Evolutionary conservation across 2,113 vertebrate species (phyloP), one percentile per base, ranked within the genome.

Genomic region (Epinephelus moara): DNA sequence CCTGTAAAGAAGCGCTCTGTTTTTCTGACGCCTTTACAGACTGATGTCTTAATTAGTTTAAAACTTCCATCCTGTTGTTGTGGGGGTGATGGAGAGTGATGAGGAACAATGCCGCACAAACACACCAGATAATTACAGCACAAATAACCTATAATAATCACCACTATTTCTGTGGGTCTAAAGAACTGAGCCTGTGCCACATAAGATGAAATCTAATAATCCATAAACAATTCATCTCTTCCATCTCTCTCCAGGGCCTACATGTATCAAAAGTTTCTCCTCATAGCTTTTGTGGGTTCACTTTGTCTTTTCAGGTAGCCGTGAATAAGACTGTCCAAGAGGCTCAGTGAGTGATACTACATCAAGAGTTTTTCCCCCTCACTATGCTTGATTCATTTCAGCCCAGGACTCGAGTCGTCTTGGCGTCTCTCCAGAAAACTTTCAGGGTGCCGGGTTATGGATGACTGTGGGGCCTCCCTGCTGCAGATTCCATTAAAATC

Each of bases 401-500:
- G 18, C 62, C 74, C 57, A 55, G 40, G 53, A 81, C 40, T 81
- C 37, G 8, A 81, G 33, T 50, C 1, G 19, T 73, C 55, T 40
- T 84, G 80, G 74, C 66, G 6, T 78, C 59, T 69, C 74, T 86
- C 81, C 82, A 85, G 79, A 79, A 67, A 74, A 69, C 64, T 12
- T 88, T 89, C 70, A 86, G 79, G 68, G 69, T 74, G 59, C 63
- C 0, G 15, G 81, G 87, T 91, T 87, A 91, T 90, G 78, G 73
- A 92, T 88, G 88, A 80, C 82, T 74, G 23, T 4, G 61, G 85
- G 82, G 79, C 81, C 81, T 81, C 66, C 6, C 86, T 84, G 75
- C 70, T 63, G 76, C 80, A 91, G 84, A 90, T 92, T 93, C 86
- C 90, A 91, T 90, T 94, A 87, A 89, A 88, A 84, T 88, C 77